Percentiles rank a stretch among this genome's conserved stretches.
Evolutionary conservation across 2,113 vertebrate species (phyloP).

Genomic region (Bombycilla garrulus): DNA sequence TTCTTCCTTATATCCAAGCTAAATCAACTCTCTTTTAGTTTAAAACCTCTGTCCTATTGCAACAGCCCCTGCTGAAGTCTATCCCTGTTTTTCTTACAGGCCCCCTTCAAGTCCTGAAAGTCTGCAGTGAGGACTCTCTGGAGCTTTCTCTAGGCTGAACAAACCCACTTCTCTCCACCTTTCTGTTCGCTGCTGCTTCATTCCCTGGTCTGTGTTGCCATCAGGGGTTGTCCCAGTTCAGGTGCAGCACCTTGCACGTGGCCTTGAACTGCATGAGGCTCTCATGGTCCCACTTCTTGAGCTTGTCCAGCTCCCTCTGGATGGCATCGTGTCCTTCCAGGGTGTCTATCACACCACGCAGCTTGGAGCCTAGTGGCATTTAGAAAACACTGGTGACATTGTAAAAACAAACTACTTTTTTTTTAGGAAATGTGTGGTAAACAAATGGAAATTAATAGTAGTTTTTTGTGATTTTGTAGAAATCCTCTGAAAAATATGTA

Average conservation of each 20-base stretch:
- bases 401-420: neutral
- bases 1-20: neutral
- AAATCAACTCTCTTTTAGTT: neutral
- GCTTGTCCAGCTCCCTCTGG: neutral
- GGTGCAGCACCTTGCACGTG: neutral
- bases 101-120: neutral
- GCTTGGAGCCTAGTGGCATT: neutral
- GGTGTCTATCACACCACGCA: accelerated
- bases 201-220: neutral
- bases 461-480: neutral
- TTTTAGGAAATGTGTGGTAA: neutral
- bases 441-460: neutral
- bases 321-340: neutral
- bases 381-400: neutral
- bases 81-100: neutral
- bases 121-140: neutral
- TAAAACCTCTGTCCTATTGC: neutral
- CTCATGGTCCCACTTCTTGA: accelerated
- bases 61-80: neutral
- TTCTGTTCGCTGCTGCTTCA: neutral
- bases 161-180: neutral
- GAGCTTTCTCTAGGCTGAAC: neutral
- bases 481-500: neutral
- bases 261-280: accelerated
- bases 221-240: neutral